Base-by-base conservation (phyloP, 2,888 invertebrate species). In the Phytoseiulus persimilis region DNA sequence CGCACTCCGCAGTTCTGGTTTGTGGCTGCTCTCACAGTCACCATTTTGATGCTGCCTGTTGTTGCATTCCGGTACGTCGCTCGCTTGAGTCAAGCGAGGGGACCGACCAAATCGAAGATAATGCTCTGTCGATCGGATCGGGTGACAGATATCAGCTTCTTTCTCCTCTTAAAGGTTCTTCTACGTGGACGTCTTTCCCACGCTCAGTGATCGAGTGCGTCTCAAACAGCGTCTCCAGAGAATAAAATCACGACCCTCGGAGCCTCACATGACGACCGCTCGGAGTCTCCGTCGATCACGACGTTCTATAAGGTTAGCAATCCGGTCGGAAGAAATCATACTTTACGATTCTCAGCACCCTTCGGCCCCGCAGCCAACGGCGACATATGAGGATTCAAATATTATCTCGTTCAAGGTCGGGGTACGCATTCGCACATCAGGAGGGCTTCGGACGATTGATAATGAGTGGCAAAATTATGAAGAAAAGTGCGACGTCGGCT, bases 351-450 rank as follows among this genome's bases (percentile, higher is more conserved):
- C n/a, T n/a, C n/a, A n/a, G n/a, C n/a, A n/a, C n/a, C n/a, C n/a
- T n/a, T n/a, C n/a, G n/a, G n/a, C n/a, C n/a, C n/a, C n/a, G n/a
- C n/a, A n/a, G n/a, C n/a, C n/a, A n/a, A n/a, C n/a, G n/a, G n/a
- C n/a, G n/a, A n/a, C n/a, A n/a, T n/a, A n/a, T n/a, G n/a, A n/a
- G 39, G 39, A 39, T 39, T 39, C 9, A 39, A 39, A 9, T 39
- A 39, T 39, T 39, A 6, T 65, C 65, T 65, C 11, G 5, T 87
- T 87, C n/a, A 11, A 95, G 98, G 90, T 98, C 98, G 23, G 98
- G 99, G 90, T 98, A 99, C 94, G 99, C 99, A 18, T 99, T 99
- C 94, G 97, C 99, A 90, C 99, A 99, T 94, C 97, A 98, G 92
- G 97, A 97, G 94, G 98, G 98, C 92, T 98, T 98, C 93, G 98